Evolutionary conservation across 1,140 invertebrate genomes (phyloP).

Genomic region (Papilio glaucus): DNA sequence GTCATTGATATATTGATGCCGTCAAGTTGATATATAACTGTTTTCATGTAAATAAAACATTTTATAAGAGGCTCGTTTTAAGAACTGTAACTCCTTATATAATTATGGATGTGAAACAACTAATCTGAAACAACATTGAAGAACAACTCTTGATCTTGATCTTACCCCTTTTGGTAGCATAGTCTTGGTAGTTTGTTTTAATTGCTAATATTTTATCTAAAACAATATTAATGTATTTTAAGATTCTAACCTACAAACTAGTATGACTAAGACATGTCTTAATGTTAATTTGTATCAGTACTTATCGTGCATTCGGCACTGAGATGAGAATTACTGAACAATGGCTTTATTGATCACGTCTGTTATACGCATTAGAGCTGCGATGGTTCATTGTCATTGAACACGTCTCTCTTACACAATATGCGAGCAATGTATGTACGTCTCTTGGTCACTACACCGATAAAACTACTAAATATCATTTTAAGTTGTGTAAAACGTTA

Average conservation of each 20-base stretch:
- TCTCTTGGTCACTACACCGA: not conserved
- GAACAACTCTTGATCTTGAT: not conserved
- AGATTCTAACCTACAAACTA: not conserved
- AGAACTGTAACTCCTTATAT: not conserved
- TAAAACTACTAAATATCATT: not conserved
- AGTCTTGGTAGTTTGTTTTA: not conserved
- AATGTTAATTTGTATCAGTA: not conserved
- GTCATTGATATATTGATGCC: slow-evolving; percentile 20
- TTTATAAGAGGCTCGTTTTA: not conserved
- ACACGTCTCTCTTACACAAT: not conserved
- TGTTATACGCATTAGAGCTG: not conserved
- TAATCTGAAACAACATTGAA: no score
- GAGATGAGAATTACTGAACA: slow-evolving; percentile 21
- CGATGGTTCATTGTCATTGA: slow-evolving; percentile 19
- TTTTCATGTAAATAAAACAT: not conserved
- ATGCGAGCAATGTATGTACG: not conserved
- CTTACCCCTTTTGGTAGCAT: not conserved
- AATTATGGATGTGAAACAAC: no score
- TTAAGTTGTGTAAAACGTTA: no score
- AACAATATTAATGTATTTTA: no score
- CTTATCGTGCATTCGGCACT: slow-evolving; percentile 1
- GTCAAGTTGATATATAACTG: slow-evolving; percentile 4
- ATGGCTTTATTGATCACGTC: slow-evolving; percentile 8
- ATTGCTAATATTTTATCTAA: no score
- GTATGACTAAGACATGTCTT: slow-evolving; percentile 17